Conservation (phyloP, 2,113 vertebrate genomes). For the Psittacus erithacus region DNA sequence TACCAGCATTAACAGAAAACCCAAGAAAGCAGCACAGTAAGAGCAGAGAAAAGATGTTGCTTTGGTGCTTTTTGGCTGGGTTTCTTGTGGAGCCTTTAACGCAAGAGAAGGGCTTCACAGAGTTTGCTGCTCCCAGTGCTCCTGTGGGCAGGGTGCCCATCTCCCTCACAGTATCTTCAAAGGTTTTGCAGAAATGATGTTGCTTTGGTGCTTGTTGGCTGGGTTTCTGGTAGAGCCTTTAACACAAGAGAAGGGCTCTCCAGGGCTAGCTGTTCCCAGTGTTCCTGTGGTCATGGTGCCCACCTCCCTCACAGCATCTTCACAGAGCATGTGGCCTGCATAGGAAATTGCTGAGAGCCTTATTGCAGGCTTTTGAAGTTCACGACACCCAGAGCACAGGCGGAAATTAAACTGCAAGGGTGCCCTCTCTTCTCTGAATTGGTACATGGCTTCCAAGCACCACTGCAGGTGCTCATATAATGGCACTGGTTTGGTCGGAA, state of each 20-base stretch:
- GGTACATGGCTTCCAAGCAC: neutral
- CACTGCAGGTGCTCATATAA: accelerated
- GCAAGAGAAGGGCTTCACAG: neutral
- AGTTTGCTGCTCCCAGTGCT: neutral
- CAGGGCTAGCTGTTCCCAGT: neutral
- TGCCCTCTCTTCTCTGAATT: neutral
- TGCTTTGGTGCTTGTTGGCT: neutral
- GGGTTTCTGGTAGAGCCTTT: neutral
- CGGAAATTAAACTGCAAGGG: neutral
- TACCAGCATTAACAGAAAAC: neutral
- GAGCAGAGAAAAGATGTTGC: neutral
- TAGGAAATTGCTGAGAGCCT: neutral
- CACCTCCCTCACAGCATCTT: neutral
- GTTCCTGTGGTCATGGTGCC: neutral
- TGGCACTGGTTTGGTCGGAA: neutral
- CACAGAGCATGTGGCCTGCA: neutral
- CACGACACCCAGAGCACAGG: neutral
- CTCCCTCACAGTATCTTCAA: neutral
- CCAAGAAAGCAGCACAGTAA: neutral
- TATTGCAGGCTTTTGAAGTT: neutral
- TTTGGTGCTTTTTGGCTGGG: neutral
- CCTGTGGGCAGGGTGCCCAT: neutral
- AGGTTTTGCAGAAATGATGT: neutral
- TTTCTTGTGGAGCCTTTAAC: neutral
- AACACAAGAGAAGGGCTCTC: neutral